These are phyloP conservation scores for Leptogaster cylindrica DNA, from an alignment of 2,888 invertebrate genomes.

Conservation along the genomic window DNA sequence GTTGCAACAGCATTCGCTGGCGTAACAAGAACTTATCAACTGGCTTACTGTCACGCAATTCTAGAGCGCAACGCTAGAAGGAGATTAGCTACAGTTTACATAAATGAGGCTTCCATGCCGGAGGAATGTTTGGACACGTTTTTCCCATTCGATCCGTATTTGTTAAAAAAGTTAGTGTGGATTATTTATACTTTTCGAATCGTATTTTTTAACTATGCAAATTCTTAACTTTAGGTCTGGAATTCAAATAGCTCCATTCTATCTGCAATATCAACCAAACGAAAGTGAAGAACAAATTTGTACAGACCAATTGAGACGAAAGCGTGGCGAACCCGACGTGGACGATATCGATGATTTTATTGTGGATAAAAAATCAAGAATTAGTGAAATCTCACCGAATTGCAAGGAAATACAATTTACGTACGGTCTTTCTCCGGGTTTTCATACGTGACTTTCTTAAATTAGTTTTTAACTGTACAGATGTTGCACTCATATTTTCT, in stretches of 20 bases:
- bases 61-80: slow-evolving; percentile 82
- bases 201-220: not conserved
- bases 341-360: slow-evolving; percentile 59
- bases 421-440: slow-evolving; percentile 58
- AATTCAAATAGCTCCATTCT: slow-evolving; percentile 61
- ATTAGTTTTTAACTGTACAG: no score
- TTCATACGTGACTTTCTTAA: slow-evolving; percentile 49
- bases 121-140: slow-evolving; percentile 68
- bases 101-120: slow-evolving; percentile 64
- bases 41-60: slow-evolving; percentile 90
- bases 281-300: slow-evolving; percentile 53
- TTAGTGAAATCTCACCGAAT: slow-evolving; percentile 53
- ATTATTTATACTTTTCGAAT: not conserved
- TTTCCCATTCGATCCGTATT: slow-evolving; percentile 92
- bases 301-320: slow-evolving; percentile 21
- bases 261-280: slow-evolving; percentile 64
- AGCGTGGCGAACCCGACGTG: slow-evolving; percentile 39
- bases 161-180: slow-evolving; percentile 69
- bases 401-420: slow-evolving; percentile 57
- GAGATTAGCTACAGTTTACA: slow-evolving; percentile 66
- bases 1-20: slow-evolving; percentile 83
- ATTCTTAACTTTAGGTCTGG: slow-evolving; percentile 58
- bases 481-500: no score
- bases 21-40: slow-evolving; percentile 81
- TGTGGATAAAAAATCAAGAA: slow-evolving; percentile 57